A percentile compares a stretch with the other conserved stretches of the same genome.
Evolutionary conservation across 2,888 invertebrate species (phyloP).

Genomic region (Capitulum mitella): DNA sequence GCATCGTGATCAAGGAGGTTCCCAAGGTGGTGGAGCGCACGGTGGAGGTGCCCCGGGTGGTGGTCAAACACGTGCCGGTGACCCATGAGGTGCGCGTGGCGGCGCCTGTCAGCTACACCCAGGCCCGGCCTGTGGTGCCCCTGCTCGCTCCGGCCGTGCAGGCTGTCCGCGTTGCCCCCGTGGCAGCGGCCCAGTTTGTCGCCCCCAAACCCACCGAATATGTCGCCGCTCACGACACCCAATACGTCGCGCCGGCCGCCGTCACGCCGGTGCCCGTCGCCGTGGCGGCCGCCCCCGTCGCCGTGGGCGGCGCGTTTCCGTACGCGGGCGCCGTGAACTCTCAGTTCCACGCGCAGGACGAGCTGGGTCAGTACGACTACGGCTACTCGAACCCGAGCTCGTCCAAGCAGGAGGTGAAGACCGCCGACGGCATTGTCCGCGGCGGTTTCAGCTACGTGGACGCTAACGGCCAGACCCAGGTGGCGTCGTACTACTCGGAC

Average conservation of each 20-base stretch:
- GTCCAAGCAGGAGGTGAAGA: too few relatives aligned
- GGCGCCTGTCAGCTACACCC: too few relatives aligned
- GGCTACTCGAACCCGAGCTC: conserved; percentile 27
- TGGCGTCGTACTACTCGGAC: neutral
- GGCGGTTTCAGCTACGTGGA: conserved; percentile 31
- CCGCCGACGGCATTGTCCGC: conserved; percentile 29
- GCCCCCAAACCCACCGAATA: too few relatives aligned
- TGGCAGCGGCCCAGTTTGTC: neutral
- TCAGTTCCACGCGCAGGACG: too few relatives aligned
- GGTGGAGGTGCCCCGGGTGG: neutral
- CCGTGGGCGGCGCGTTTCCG: neutral
- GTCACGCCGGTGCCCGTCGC: neutral
- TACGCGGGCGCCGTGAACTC: neutral
- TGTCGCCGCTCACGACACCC: neutral
- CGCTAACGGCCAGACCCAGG: conserved; percentile 18
- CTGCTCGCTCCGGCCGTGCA: neutral
- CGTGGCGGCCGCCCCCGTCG: neutral
- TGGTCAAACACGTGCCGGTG: neutral
- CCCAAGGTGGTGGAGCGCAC: neutral
- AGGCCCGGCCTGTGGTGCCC: too few relatives aligned
- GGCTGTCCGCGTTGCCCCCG: neutral
- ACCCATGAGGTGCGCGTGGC: neutral
- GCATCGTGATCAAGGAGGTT: neutral
- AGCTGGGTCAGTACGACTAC: conserved; percentile 29
- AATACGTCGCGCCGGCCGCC: neutral